Base-by-base conservation (phyloP, 2,113 vertebrate species). In the Platysternon megacephalum region DNA sequence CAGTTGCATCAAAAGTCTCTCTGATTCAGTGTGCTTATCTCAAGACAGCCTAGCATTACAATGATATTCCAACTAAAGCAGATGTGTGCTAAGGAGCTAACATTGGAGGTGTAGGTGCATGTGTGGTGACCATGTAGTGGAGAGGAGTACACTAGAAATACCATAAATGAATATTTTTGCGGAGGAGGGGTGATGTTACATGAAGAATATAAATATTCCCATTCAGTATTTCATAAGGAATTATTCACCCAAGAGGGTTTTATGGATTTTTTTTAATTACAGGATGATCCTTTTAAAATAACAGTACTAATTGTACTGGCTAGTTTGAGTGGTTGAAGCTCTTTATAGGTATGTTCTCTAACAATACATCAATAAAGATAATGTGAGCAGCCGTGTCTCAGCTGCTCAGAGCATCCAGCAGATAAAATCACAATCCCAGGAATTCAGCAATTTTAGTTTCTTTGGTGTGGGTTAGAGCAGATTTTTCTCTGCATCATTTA, bases 401-500 rank as follows among this genome's bases (percentile, higher is more conserved):
- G 24, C 87, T 39, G 24, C 17, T 87, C 2, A 49, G 87, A 87
- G 12, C 29, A 52, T 89, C 11, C 8, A 17, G 84, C 85, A 89
- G 39, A 82, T 92, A 80, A 94, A 79, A 82, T 65, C 80, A 48
- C 6, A 76, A 19, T 87, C 90, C 51, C 82, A 52, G 87, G 55
- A 93, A 81, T 83, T 92, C 72, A 91, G 29, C 79, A 79, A 68
- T 2, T 13, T 48, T 82, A 6, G 39, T 84, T 93, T 87, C 86
- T 90, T 87, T 87, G 52, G 51, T 0, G 1, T 0, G 3, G 24
- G 42, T 85, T 51, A 68, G 89, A 79, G 82, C 29, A 14, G 58
- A 9, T 91, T 96, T 35, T 94, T 26, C 55, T 61, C 61, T 94
- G 85, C 49, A 56, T 88, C 65, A 53, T 86, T 82, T 89, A 42